These are phyloP conservation scores for Leptopilina myrica DNA, from an alignment of 2,888 invertebrate species.

Conservation along the genomic window DNA sequence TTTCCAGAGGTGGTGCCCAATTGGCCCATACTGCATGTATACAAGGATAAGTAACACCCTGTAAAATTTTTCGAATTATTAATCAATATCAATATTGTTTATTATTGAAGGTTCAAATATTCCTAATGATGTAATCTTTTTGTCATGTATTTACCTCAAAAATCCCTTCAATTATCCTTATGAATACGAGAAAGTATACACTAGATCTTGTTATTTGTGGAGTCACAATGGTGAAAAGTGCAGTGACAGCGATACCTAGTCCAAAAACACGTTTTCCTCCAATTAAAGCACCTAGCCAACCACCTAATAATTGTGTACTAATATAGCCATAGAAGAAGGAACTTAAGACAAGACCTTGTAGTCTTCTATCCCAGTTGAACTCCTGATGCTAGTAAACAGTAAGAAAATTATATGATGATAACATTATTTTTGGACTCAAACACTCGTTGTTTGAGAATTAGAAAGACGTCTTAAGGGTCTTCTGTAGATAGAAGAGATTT, in stretches of 20 bases:
- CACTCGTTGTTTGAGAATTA: no score
- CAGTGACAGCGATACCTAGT: slow-evolving; percentile 86
- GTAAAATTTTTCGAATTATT: slow-evolving; percentile 38
- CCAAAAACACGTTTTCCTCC: slow-evolving; percentile 92
- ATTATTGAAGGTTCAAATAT: background rate
- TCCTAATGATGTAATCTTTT: no score
- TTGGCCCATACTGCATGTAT: slow-evolving; percentile 91
- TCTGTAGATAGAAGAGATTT: no score
- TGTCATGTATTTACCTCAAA: slow-evolving; percentile 82
- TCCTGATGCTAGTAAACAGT: slow-evolving; percentile 80
- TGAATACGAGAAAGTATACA: slow-evolving; percentile 83
- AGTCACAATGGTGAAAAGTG: slow-evolving; percentile 87
- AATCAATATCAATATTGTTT: no score
- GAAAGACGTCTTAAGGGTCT: no score
- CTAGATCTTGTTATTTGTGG: slow-evolving; percentile 87
- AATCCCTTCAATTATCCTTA: slow-evolving; percentile 87
- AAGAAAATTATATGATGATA: background rate
- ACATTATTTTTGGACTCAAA: no score
- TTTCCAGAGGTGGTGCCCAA: slow-evolving; percentile 89
- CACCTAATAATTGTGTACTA: slow-evolving; percentile 89
- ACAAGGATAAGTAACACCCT: slow-evolving; percentile 88
- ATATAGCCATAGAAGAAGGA: slow-evolving; percentile 95
- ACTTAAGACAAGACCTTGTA: slow-evolving; percentile 88
- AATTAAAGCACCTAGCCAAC: slow-evolving; percentile 88
- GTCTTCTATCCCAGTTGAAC: slow-evolving; percentile 88